These are phyloP conservation scores for Acanthisitta chloris DNA, from an alignment of 2,113 vertebrate genomes.

Conservation along the genomic window DNA sequence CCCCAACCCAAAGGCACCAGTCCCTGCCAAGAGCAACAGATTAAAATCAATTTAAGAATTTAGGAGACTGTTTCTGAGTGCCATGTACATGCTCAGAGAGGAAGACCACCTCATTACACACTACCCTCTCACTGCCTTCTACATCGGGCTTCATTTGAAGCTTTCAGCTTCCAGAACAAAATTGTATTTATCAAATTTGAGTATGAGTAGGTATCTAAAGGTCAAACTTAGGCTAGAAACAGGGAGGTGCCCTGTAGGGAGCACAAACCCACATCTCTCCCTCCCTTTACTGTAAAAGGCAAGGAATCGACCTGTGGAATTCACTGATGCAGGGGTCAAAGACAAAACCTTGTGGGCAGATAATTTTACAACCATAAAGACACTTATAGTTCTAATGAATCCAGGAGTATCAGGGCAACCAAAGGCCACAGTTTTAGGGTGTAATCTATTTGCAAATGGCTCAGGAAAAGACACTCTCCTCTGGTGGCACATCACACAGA, in stretches of 20 bases:
- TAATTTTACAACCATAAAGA: background rate
- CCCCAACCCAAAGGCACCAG: slow-evolving; percentile 1
- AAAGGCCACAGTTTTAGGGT: background rate
- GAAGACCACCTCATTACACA: background rate
- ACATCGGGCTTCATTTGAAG: background rate
- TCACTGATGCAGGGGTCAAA: slow-evolving; percentile 17
- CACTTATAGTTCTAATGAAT: background rate
- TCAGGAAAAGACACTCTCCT: background rate
- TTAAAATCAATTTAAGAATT: slow-evolving; percentile 34
- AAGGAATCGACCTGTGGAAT: background rate
- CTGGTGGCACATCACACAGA: background rate
- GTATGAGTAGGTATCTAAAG: background rate
- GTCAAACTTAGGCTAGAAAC: background rate
- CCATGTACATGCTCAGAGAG: background rate
- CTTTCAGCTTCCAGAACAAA: background rate
- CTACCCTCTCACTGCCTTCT: background rate
- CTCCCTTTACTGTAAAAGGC: background rate
- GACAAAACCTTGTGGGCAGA: background rate
- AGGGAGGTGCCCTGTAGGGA: background rate
- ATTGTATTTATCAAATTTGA: background rate
- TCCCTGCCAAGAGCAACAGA: slow-evolving; percentile 50
- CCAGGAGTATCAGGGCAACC: background rate
- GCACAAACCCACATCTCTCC: background rate
- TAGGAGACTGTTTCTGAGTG: background rate
- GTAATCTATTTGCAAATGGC: background rate